These are phyloP conservation scores for Drosophila erecta DNA, from an alignment of 1,140 invertebrate species.

Conservation along the genomic window DNA sequence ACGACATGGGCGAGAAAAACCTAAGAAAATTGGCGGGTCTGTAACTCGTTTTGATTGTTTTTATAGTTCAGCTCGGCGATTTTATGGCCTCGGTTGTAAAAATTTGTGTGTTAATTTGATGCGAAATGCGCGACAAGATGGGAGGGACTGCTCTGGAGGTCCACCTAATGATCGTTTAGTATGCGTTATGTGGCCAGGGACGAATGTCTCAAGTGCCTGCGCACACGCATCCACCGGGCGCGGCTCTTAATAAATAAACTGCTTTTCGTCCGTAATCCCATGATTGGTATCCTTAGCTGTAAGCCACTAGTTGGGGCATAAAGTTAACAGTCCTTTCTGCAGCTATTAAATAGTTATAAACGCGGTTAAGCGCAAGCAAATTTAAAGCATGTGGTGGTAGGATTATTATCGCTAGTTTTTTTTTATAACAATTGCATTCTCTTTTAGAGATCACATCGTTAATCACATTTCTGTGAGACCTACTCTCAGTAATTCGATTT, in stretches of 20 bases:
- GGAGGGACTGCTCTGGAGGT: slow-evolving; percentile 3
- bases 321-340: slow-evolving; percentile 24
- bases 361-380: background rate
- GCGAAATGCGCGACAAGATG: slow-evolving; percentile 72
- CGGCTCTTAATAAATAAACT: slow-evolving; percentile 39
- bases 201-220: slow-evolving; percentile 38
- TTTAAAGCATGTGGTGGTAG: background rate
- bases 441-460: background rate
- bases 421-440: background rate
- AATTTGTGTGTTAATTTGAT: slow-evolving; percentile 80
- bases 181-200: slow-evolving; percentile 53
- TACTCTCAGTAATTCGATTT: background rate
- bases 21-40: slow-evolving; percentile 66
- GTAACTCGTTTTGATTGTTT: slow-evolving; percentile 79
- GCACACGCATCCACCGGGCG: slow-evolving; percentile 27
- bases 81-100: slow-evolving; percentile 74
- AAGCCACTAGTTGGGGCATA: background rate
- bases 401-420: no score
- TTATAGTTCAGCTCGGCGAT: slow-evolving; percentile 67
- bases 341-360: slow-evolving; percentile 22
- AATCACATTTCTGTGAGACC: background rate
- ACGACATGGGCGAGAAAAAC: slow-evolving; percentile 56
- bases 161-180: slow-evolving; percentile 67
- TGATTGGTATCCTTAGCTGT: slow-evolving; percentile 28
- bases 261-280: slow-evolving; percentile 36